phyloP scores from a whole-genome alignment of 2,797 vertebrate species.

The Sebastes cheni region DNA sequence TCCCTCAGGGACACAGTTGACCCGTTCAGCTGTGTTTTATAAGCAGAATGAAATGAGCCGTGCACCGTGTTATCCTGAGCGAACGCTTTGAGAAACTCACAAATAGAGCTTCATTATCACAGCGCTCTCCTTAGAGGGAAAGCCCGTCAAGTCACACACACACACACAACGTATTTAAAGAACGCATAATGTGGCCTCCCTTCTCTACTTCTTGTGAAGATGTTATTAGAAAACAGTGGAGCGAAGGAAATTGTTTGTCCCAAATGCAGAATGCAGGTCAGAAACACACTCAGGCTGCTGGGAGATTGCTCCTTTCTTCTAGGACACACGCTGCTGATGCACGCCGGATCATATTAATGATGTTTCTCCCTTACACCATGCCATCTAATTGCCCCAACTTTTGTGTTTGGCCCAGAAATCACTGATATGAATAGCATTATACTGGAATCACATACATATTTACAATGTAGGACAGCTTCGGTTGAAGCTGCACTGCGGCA shows the following conservation, averaged over 20 bases:
- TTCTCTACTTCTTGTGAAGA: not conserved
- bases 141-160: not conserved
- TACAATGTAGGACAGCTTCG: slow-evolving; percentile 26
- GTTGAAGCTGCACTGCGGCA: slow-evolving; percentile 31
- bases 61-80: not conserved
- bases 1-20: not conserved
- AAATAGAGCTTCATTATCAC: not conserved
- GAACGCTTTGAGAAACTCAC: not conserved
- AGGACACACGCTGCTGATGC: slow-evolving; percentile 1
- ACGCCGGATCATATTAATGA: slow-evolving; percentile 25
- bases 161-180: not conserved
- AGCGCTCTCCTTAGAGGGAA: not conserved
- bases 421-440: slow-evolving; percentile 21
- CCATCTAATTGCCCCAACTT: slow-evolving; percentile 23
- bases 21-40: not conserved
- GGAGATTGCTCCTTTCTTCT: slow-evolving; percentile 7
- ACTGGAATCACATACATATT: slow-evolving; percentile 26
- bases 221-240: not conserved
- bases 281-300: slow-evolving; percentile 3
- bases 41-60: not conserved
- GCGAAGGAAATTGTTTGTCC: slow-evolving; percentile 5
- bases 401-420: slow-evolving; percentile 28
- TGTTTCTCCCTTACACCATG: not conserved
- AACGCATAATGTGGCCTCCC: not conserved
- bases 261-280: slow-evolving; percentile 36